These are phyloP conservation scores for Lasioglossum baleicum DNA, from an alignment of 1,140 invertebrate genomes.

Conservation along the genomic window DNA sequence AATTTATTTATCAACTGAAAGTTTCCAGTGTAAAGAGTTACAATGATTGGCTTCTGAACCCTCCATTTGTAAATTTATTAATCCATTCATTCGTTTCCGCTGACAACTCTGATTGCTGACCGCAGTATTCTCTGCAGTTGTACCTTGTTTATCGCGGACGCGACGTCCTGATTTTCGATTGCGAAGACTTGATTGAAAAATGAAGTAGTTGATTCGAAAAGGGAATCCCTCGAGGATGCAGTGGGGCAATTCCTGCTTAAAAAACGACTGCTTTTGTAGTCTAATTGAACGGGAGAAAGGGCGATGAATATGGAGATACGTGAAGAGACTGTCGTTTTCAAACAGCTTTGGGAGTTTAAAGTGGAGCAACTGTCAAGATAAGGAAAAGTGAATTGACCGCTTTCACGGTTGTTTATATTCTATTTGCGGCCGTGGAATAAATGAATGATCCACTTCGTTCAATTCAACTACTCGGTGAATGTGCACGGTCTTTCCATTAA, in stretches of 20 bases:
- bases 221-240: background rate
- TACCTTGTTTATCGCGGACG: no score
- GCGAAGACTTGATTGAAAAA: background rate
- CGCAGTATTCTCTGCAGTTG: no score
- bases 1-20: no score
- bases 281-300: constrained; percentile 40
- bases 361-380: constrained; percentile 42
- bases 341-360: constrained; percentile 18
- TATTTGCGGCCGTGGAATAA: constrained; percentile 34
- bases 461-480: background rate
- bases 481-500: constrained; percentile 14
- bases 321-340: constrained; percentile 44
- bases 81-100: no score
- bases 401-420: constrained; percentile 47
- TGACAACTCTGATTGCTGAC: no score
- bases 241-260: constrained; percentile 17
- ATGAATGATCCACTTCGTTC: constrained; percentile 11
- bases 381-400: constrained; percentile 60
- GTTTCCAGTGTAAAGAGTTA: no score
- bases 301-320: constrained; percentile 31
- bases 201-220: constrained; percentile 16
- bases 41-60: no score
- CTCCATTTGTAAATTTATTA: no score
- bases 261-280: constrained; percentile 28
- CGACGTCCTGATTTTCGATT: background rate